Evolutionary conservation across 2,797 vertebrate species (phyloP).

Genomic region (Megalops cyprinoides): DNA sequence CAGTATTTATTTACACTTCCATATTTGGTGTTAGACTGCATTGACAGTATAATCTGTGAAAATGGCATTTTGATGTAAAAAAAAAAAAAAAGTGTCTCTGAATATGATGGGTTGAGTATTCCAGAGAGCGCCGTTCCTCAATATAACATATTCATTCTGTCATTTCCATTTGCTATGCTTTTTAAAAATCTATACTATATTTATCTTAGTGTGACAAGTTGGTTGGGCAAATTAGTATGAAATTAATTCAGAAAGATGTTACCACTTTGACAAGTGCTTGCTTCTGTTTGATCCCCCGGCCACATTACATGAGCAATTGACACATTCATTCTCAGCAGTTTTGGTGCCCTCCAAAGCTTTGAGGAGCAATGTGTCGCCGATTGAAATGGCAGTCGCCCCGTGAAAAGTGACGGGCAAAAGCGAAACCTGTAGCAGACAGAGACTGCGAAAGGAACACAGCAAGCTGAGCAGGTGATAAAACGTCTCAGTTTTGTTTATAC

Average conservation of each 20-base stretch:
- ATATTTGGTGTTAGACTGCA: too few relatives aligned
- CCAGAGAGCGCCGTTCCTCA: too few relatives aligned
- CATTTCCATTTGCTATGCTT: too few relatives aligned
- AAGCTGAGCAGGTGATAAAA: neutral
- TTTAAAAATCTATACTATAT: too few relatives aligned
- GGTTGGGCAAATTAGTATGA: neutral
- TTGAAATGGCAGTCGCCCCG: neutral
- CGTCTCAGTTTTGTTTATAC: neutral
- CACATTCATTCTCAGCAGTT: neutral
- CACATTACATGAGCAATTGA: neutral
- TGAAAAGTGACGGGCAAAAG: neutral
- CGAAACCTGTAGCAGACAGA: neutral
- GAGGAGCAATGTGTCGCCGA: neutral
- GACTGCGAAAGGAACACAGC: neutral
- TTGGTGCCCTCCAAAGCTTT: neutral
- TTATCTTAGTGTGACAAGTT: neutral
- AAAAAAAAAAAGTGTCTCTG: too few relatives aligned
- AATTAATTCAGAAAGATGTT: neutral
- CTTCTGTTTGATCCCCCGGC: neutral
- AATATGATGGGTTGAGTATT: too few relatives aligned
- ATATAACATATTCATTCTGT: too few relatives aligned
- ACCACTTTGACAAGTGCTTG: neutral
- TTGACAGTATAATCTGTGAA: too few relatives aligned
- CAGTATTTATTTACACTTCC: neutral
- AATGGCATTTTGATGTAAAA: too few relatives aligned